Evolutionary conservation across 1,140 invertebrate genomes (phyloP).

Genomic region (Hyposmocoma kahamanoa): DNA sequence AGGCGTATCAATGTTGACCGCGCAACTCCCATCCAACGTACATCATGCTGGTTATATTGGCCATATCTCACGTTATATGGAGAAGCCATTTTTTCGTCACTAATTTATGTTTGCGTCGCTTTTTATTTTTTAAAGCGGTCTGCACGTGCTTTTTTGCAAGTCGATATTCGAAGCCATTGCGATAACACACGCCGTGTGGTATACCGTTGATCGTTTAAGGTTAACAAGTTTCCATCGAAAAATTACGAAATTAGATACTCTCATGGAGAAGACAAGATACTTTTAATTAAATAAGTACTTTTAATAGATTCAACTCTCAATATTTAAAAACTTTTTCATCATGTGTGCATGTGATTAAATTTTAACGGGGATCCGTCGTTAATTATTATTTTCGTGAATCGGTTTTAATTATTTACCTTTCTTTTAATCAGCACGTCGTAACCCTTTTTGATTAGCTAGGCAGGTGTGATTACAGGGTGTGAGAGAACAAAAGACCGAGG

Average conservation of each 20-base stretch:
- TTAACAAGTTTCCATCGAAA: no score
- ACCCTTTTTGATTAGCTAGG: slow-evolving; percentile 32
- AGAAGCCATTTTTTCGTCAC: slow-evolving; percentile 36
- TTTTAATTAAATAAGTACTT: no score
- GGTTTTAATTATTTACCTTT: slow-evolving; percentile 33
- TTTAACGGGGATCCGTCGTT: no score
- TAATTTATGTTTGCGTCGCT: slow-evolving; percentile 34
- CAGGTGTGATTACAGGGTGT: slow-evolving; percentile 23
- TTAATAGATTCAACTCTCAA: no score
- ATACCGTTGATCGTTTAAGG: no score
- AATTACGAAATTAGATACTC: no score
- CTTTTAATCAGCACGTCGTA: slow-evolving; percentile 15
- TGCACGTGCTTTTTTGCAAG: slow-evolving; percentile 18
- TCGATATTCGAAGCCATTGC: slow-evolving; percentile 14
- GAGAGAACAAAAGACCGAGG: neutral
- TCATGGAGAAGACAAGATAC: no score
- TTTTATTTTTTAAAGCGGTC: slow-evolving; percentile 22
- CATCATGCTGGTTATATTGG: slow-evolving; percentile 51
- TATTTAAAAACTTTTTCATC: no score
- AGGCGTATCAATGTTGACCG: slow-evolving; percentile 64
- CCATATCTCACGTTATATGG: slow-evolving; percentile 48
- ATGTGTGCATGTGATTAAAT: no score
- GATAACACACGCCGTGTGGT: no score
- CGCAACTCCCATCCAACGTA: slow-evolving; percentile 44
- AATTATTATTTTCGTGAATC: slow-evolving; percentile 31